Base-by-base conservation (phyloP, 2,797 vertebrate species). In the Rhinella marina region DNA sequence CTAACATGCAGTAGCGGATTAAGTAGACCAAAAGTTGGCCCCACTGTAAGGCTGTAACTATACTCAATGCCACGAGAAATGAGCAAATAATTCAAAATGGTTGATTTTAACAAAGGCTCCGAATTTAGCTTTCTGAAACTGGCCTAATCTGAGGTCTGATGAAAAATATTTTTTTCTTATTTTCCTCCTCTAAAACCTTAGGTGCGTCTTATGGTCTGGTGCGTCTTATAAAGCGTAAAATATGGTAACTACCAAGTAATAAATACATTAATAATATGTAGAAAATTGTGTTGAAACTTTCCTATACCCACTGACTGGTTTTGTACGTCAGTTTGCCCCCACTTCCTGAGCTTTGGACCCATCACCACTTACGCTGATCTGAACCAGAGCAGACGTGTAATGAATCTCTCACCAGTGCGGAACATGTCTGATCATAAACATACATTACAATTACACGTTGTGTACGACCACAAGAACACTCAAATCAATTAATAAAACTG, bases 401-500 rank as follows among this genome's bases (percentile, higher is more conserved):
- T 89, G 88, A 86, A 89, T 89, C 80, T 89, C 82, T 89, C 84
- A 89, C n/a, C 75, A 86, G 80, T 89, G 88, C 85, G 85, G 84
- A 89, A 89, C 88, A 82, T 89, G 88, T 89, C 88, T 86, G 80
- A 89, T 86, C 73, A 83, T 86, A 89, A 86, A 89, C 85, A 86
- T 89, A 86, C 80, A 89, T 86, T 83, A 86, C 88, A 86, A 83
- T 86, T 86, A 89, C 88, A 89, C 75, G 85, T 89, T 89, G 84
- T 89, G 73, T 86, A 86, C 84, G 75, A 83, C 84, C 80, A 86
- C 84, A 72, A 86, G 80, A 89, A 89, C 73, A 86, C 79, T 86
- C 81, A 89, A 89, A 89, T 89, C 88, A 89, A 89, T 89, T 89
- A 89, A 86, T 89, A 86, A 88, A 89, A 73, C 88, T 82, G 80